Evolutionary conservation across 1,140 invertebrate species (phyloP), one percentile per base, ranked within the genome.

Genomic region (Cardiocondyla obscurior): DNA sequence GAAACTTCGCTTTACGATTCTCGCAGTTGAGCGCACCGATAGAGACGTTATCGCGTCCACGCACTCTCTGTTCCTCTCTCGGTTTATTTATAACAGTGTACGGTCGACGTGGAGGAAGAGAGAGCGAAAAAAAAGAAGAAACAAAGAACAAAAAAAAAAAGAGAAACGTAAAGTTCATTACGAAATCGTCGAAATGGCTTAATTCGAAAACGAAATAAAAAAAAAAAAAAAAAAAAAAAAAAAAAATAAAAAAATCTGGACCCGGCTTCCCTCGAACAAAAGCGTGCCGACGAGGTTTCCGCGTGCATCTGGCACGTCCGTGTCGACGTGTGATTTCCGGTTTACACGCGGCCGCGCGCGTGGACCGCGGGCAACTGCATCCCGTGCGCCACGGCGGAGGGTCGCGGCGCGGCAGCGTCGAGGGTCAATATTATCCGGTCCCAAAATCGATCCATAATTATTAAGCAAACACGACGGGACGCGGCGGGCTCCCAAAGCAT

Each of bases 381-480:
- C 77, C n/a, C n/a, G 70, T 76, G 79, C 84, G 10, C 60, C 85
- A 58, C 85, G 82, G 60, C 55, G 46, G 73, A 86, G 49, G 67
- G 85, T 51, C 76, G 70, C 53, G 62, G 70, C 53, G 62, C 60
- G 84, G 79, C 79, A 70, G 69, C 58, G 49, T 64, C 84, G 51
- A 74, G 79, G 64, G 85, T 86, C 85, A 86, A 86, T 87, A 87
- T 87, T 87, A 87, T 87, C 85, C 85, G 82, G 62, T 67, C 51
- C 62, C 84, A 86, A 85, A 86, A 86, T 86, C 85, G 85, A 86
- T 86, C 85, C 79, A 86, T 86, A 86, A 87, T 87, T 87, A 87
- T 87, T 87, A 87, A 86, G 85, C 86, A 87, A 87, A 87, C 86
- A 81, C 74, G 82, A 84, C 67, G 82, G 81, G 86, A 84, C 60